Percentiles rank a stretch among this genome's conserved stretches.
These are phyloP conservation scores for Scopus umbretta DNA, from an alignment of 2,113 vertebrate genomes.

Conservation along the genomic window DNA sequence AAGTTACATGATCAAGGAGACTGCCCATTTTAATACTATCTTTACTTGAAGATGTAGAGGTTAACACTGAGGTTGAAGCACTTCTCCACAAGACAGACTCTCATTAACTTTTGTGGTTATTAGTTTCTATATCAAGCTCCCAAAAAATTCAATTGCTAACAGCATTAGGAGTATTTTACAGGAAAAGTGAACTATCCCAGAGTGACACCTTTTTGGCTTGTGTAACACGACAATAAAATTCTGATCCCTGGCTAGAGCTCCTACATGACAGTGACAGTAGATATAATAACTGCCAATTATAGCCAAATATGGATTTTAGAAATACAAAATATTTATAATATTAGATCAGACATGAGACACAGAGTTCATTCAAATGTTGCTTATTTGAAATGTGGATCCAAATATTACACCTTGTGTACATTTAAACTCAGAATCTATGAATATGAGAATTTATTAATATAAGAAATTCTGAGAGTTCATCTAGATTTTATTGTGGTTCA, in stretches of 20 bases:
- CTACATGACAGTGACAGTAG: not conserved
- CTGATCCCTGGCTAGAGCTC: not conserved
- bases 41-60: not conserved
- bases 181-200: not conserved
- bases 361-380: not conserved
- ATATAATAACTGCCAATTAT: not conserved
- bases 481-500: not conserved
- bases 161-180: not conserved
- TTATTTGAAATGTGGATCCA: not conserved
- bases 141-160: not conserved
- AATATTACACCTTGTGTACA: not conserved
- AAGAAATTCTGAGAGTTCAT: not conserved
- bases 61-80: not conserved
- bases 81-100: not conserved
- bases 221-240: not conserved
- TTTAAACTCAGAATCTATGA: not conserved
- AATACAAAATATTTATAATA: not conserved
- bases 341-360: not conserved
- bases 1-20: not conserved
- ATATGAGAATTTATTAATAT: not conserved
- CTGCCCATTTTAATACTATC: not conserved
- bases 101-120: not conserved
- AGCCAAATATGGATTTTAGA: not conserved
- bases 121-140: not conserved
- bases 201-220: not conserved